Evolutionary conservation across 2,888 invertebrate genomes (phyloP), one percentile per base, ranked within the genome.

Genomic region (Microplitis manilae): DNA sequence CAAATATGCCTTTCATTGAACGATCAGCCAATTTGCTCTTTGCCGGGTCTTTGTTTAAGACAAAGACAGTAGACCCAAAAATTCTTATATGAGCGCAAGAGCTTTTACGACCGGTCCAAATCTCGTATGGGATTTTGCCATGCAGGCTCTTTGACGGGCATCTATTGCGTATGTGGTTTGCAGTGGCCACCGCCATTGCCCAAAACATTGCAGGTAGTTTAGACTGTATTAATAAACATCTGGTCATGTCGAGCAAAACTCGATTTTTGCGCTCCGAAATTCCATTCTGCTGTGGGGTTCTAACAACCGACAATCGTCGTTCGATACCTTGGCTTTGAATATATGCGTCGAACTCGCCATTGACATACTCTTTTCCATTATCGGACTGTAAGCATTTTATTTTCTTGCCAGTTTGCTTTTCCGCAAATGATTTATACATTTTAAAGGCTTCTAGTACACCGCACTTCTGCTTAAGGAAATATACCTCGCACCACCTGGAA

Each of bases 401-500:
- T 59, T 67, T 73, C 13, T 39, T 73, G 20, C 79, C 76, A 1
- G 75, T 79, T 20, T 77, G 75, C 2, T 17, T 78, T n/a, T 80
- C 79, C 0, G 60, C 75, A 0, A 65, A 1, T 0, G 38, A 59
- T 40, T 72, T 75, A 20, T 30, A 79, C 5, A 15, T 61, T 60
- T 72, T 20, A 30, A 20, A 20, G 20, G 20, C 20, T 0, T 74
- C 64, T 6, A 76, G 2, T 1, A 79, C 70, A 1, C 71, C 77
- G n/a, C 41, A 68, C 30, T 80, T 79, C 5, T 73, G 60, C 7
- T 62, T 61, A 15, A 78, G 61, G 13, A 80, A 77, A 15, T 76
- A 78, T 9, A 79, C 74, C 15, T 82, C 76, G n/a, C 77, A 79
- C 79, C 81, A 84, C 9, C 83, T 69, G 2, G 73, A 69, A 70